Evolutionary conservation across 1,140 invertebrate species (phyloP).

Genomic region (Periplaneta americana): DNA sequence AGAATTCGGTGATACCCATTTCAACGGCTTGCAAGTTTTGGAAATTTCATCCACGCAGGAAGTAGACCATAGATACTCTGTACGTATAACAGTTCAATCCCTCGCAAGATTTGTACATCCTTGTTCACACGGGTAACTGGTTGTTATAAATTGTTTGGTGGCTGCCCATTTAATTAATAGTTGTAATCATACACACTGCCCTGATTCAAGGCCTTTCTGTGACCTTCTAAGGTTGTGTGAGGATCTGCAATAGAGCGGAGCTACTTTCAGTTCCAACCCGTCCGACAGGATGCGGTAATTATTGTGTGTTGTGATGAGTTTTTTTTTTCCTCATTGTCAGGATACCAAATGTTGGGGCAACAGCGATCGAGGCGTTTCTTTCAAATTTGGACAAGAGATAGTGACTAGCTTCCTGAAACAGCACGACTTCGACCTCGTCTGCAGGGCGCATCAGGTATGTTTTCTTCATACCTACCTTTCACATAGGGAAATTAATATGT

Average conservation of each 20-base stretch:
- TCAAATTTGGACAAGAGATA: not conserved
- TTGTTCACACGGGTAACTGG: too few species aligned
- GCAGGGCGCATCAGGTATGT: not conserved
- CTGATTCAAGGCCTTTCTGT: not conserved
- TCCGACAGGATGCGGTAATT: not conserved
- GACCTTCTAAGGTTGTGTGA: not conserved
- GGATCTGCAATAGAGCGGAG: not conserved
- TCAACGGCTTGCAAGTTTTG: too few species aligned
- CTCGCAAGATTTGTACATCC: too few species aligned
- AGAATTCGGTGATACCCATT: too few species aligned
- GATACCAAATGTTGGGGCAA: not conserved
- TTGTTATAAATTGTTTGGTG: not conserved
- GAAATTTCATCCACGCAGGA: too few species aligned
- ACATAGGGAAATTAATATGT: too few species aligned
- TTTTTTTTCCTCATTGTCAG: too few species aligned
- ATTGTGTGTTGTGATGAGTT: too few species aligned
- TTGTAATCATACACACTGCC: not conserved
- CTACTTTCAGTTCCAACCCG: not conserved
- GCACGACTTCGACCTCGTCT: not conserved
- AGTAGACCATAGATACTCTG: too few species aligned
- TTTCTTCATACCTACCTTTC: too few species aligned
- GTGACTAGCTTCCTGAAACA: not conserved
- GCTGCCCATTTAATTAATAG: not conserved
- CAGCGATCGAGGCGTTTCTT: not conserved
- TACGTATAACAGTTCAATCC: too few species aligned